Conservation (phyloP, 2,113 vertebrate genomes). For the Cyanoliseus patagonus region DNA sequence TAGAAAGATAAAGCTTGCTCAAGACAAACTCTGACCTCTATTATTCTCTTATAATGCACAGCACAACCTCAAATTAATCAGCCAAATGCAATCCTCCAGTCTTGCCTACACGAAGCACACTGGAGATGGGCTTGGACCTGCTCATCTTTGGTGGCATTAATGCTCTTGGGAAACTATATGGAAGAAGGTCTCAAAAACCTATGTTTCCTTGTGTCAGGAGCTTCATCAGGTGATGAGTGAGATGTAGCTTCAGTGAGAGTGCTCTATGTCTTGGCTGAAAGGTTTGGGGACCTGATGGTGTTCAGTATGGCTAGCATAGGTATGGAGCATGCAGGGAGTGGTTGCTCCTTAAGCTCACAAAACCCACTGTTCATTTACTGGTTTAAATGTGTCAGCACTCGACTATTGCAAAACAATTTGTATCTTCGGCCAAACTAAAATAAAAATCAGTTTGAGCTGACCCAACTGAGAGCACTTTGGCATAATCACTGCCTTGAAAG, state of each 20-base stretch:
- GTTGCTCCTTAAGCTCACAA: not conserved
- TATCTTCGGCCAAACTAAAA: not conserved
- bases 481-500: not conserved
- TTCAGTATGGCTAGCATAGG: not conserved
- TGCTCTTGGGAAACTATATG: not conserved
- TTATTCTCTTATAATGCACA: not conserved
- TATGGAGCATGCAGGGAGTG: accelerated
- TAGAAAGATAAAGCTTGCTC: not conserved
- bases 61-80: not conserved
- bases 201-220: not conserved
- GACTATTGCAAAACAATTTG: not conserved
- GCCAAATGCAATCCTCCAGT: not conserved
- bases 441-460: not conserved
- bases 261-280: not conserved
- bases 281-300: no score
- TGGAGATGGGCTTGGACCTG: no score
- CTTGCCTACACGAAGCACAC: not conserved
- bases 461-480: not conserved
- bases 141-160: not conserved
- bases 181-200: not conserved
- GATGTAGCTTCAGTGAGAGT: not conserved
- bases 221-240: no score
- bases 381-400: not conserved
- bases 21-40: not conserved
- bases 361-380: not conserved